Base-by-base conservation (phyloP, 2,888 invertebrate species). In the Pyrocoelia pectoralis region DNA sequence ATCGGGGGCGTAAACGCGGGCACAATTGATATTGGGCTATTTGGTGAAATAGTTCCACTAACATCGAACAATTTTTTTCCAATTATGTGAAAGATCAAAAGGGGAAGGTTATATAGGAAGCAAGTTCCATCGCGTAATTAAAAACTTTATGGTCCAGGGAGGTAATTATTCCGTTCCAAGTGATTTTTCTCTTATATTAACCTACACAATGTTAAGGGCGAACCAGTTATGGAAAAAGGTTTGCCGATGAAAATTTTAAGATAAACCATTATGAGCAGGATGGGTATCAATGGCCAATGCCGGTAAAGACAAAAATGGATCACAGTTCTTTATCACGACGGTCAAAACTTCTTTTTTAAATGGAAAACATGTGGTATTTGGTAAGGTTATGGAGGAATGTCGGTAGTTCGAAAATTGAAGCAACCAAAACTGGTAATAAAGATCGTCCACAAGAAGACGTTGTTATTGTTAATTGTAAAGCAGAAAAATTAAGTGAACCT, bases 231-330 rank as follows among this genome's bases (percentile, higher is more conserved):
- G 97, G 97, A 53, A 94, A 94, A 41, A 88, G 91, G 62, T 98
- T 98, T 80, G 90, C 88, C 61, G 98, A 98, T 83, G 98, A 98
- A 81, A 98, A 98, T 86, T 98, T 98, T 86, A 97, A 97, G 83
- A 87, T 98, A 74, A 93, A 93, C 82, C 98, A 98, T 78, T 96
- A 95, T 79, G 98, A 49, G 91, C 95, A 75, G 98, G 98, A 56
- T 98, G 97, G 97, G 81, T 98, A 72, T 97, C 97, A 0, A 98
- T 98, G 98, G 98, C 98, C 53, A 98, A 97, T 80, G 95, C 97
- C 80, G 97, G 98, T 67, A 95, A 95, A 83, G 95, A 98, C 80
- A 98, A 98, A 19, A 98, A 98, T 78, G 98, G 98, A 24, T 97
- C 97, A 0, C 98, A 98, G 80, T 98, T 98, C 85, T 98, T 98